These are phyloP conservation scores for Aptenodytes forsteri DNA, from an alignment of 2,113 vertebrate genomes.

Conservation along the genomic window DNA sequence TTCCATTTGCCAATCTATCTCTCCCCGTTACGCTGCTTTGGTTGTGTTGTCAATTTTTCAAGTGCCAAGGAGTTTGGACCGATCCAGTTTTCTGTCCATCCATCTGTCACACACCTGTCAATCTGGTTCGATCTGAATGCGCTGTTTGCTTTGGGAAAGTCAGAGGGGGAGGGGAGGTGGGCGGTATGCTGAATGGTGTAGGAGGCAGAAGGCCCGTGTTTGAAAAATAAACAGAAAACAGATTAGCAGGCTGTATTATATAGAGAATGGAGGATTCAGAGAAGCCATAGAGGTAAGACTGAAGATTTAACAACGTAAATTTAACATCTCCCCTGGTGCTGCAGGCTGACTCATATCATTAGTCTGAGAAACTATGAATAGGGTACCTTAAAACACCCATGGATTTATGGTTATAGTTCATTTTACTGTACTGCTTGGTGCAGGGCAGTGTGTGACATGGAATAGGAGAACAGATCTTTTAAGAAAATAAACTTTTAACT, in stretches of 20 bases:
- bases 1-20: conserved; percentile 70
- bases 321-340: not conserved
- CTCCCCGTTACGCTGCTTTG: conserved; percentile 52
- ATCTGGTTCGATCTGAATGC: conserved; percentile 40
- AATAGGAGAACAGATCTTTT: conserved; percentile 39
- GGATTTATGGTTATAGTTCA: conserved; percentile 36
- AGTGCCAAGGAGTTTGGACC: conserved; percentile 60
- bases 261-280: not conserved
- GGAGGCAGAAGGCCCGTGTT: not conserved
- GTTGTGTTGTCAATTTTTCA: conserved; percentile 70
- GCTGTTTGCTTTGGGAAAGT: conserved; percentile 21
- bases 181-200: not conserved
- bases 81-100: conserved; percentile 59
- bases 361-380: conserved; percentile 39
- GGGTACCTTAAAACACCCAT: not conserved
- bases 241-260: not conserved
- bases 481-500: conserved; percentile 62
- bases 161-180: conserved; percentile 2
- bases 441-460: conserved; percentile 7
- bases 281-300: not conserved
- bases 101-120: conserved; percentile 59
- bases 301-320: conserved; percentile 28
- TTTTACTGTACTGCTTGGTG: conserved; percentile 48
- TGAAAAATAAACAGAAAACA: conserved; percentile 30
- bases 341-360: not conserved